Conservation (phyloP, 2,888 invertebrate genomes). For the Podabrus alpinus region DNA sequence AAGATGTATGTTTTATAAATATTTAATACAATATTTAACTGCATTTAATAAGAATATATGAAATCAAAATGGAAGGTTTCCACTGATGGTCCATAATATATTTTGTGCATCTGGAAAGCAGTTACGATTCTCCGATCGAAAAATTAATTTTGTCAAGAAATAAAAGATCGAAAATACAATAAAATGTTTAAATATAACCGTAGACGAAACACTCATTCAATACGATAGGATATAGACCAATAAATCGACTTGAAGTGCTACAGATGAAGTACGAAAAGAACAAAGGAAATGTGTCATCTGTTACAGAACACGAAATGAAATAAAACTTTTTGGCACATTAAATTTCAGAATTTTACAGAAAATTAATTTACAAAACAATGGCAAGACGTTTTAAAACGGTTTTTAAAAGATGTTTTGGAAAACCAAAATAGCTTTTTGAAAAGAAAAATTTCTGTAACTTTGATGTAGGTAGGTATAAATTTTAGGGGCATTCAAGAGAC, state of each 20-base stretch:
- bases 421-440: background rate
- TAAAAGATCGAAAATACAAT: background rate
- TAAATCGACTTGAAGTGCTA: background rate
- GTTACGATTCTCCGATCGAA: background rate
- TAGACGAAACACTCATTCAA: background rate
- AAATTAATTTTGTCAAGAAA: background rate
- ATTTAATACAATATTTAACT: background rate
- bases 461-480: background rate
- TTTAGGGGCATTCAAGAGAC: background rate
- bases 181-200: background rate
- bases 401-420: background rate
- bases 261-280: background rate
- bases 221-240: background rate
- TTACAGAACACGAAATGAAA: background rate
- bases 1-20: background rate
- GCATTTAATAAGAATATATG: background rate
- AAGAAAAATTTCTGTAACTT: background rate
- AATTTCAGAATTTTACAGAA: background rate
- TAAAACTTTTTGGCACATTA: background rate
- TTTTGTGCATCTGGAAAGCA: background rate
- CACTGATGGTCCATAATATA: background rate
- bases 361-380: background rate
- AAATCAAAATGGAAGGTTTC: background rate
- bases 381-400: background rate
- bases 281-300: background rate